These are phyloP conservation scores for Etheostoma cragini DNA, from an alignment of 2,113 vertebrate species.

Conservation along the genomic window DNA sequence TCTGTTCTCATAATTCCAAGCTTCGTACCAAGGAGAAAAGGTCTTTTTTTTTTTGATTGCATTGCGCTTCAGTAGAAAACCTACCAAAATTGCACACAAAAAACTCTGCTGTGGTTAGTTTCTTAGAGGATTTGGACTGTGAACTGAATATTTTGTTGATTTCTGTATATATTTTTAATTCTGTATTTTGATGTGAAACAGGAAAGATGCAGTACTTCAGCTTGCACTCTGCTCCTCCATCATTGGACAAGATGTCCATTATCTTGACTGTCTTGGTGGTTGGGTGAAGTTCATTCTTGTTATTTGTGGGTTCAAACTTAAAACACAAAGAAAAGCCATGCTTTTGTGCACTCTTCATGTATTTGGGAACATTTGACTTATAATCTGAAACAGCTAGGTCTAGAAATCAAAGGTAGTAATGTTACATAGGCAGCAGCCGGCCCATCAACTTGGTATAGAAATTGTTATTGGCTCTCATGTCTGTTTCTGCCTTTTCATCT, in stretches of 20 bases:
- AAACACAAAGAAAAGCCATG: not conserved
- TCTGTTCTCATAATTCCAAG: too few species aligned
- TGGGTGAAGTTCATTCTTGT: not conserved
- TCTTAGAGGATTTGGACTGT: too few species aligned
- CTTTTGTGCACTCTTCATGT: not conserved
- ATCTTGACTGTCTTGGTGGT: not conserved
- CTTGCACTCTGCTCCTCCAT: not conserved
- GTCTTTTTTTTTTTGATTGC: too few species aligned
- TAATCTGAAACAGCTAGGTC: not conserved
- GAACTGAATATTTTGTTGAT: not conserved
- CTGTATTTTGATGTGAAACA: not conserved
- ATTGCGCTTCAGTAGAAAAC: too few species aligned
- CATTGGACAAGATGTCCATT: not conserved
- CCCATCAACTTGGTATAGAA: not conserved
- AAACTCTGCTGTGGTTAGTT: too few species aligned
- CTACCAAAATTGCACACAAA: too few species aligned
- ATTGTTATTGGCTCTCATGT: not conserved
- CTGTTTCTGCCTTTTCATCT: conserved; percentile 23
- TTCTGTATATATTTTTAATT: not conserved
- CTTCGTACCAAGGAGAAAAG: too few species aligned
- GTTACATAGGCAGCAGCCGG: not conserved
- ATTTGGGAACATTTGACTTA: not conserved
- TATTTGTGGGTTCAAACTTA: not conserved
- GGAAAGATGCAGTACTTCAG: too few species aligned
- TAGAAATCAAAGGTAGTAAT: not conserved